Conservation (phyloP, 2,113 vertebrate genomes). For the Daubentonia madagascariensis region DNA sequence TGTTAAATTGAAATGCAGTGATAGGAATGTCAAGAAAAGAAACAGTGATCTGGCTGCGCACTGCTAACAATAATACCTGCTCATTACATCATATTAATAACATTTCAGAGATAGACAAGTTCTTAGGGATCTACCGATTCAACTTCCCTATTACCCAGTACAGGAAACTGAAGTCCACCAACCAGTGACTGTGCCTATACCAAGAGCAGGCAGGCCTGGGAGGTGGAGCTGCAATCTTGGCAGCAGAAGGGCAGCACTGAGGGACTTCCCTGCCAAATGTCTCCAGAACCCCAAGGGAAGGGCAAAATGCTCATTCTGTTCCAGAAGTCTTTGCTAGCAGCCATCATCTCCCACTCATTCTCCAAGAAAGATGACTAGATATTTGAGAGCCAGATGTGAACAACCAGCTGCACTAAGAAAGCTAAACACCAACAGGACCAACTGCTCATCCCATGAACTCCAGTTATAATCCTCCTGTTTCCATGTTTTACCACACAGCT, state of each 20-base stretch:
- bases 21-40: not conserved
- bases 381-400: slow-evolving; percentile 54
- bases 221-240: not conserved
- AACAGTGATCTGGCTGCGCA: not conserved
- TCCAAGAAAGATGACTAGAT: slow-evolving; percentile 46
- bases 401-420: slow-evolving; percentile 43
- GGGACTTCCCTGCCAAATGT: slow-evolving; percentile 17
- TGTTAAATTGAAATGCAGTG: not conserved
- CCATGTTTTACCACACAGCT: not conserved
- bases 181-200: not conserved
- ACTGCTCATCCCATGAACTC: slow-evolving; percentile 12
- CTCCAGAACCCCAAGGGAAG: slow-evolving; percentile 22
- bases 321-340: slow-evolving; percentile 29
- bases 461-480: too few relatives aligned
- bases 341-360: slow-evolving; percentile 28
- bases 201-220: not conserved
- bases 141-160: not conserved
- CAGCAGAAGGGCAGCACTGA: not conserved
- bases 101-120: not conserved
- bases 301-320: not conserved
- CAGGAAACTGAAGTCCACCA: not conserved
- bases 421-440: slow-evolving; percentile 51
- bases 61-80: not conserved
- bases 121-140: not conserved
- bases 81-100: not conserved